Evolutionary conservation across 2,113 vertebrate genomes (phyloP), one percentile per base, ranked within the genome.

Genomic region (Steatornis caripensis): DNA sequence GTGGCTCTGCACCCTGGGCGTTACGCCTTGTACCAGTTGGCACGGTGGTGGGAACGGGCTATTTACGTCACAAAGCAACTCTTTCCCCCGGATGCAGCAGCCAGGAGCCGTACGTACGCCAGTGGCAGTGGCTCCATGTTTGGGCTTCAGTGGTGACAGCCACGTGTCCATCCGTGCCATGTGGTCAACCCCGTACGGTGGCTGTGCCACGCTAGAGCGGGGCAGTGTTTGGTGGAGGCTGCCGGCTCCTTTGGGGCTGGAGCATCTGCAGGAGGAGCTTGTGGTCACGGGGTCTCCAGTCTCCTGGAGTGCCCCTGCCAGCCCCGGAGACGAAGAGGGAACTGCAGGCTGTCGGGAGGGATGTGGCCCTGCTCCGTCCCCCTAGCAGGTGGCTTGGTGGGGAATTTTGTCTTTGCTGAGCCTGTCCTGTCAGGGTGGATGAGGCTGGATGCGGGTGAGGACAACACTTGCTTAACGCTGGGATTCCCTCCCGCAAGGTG

Each of bases 141-240:
- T 26, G 84, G 51, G 49, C 9, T 53, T 10, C 19, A 24, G 34
- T 0, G 4, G 39, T 78, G 82, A 13, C 36, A 24, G 22, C 26
- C 1, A 0, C 43, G 30, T 46, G 58, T 51, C 32, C 17, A 3
- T 49, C n/a, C 2, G 0, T 30, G 64, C 57, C 5, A 0, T 1
- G 3, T 48, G 68, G 32, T 29, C 72, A 46, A 58, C 37, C 36
- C 27, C 2, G 0, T 5, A 12, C 0, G 6, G 21, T 78, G 70
- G 41, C 80, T 53, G 54, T 85, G 65, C 62, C 27, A 5, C 0
- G 0, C 49, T 53, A 49, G 11, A 20, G 14, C 3, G 2, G 30
- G 34, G 5, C 53, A 72, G n/a, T 1, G 0, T 0, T 0, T 36
- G 51, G 5, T 30, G 41, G 37, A 41, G 41, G 46, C 77, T 81